Percentiles rank a stretch among this genome's conserved stretches.
phyloP scores from a whole-genome alignment of 2,888 invertebrate species.

The Xestia sexstrigata region DNA sequence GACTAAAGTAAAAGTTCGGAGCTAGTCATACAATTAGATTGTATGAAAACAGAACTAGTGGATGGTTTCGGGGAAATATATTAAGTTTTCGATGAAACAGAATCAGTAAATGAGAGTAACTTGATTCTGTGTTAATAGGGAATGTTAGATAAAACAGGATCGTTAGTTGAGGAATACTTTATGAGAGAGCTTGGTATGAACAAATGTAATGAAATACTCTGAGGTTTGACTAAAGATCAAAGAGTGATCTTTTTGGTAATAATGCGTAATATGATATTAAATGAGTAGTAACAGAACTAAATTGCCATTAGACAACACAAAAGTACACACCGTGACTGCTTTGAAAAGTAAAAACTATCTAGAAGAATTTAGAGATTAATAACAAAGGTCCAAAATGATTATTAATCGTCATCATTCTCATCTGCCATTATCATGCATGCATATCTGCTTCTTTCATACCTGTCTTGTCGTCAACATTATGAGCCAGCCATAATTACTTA shows the following conservation, averaged over 20 bases:
- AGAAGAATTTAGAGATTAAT: background rate
- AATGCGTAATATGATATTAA: background rate
- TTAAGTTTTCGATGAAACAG: conserved; percentile 49
- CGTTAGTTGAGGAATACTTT: conserved; percentile 8
- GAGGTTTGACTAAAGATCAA: conserved; percentile 13
- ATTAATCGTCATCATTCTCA: background rate
- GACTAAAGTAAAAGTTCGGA: conserved; percentile 75
- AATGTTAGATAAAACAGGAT: conserved; percentile 2
- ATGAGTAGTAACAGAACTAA: background rate
- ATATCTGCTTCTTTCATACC: background rate
- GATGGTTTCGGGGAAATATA: conserved; percentile 53
- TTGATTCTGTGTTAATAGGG: background rate
- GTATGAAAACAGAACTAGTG: conserved; percentile 72
- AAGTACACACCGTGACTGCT: background rate
- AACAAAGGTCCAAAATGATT: background rate
- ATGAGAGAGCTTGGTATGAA: conserved; percentile 2
- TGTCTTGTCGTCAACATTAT: background rate
- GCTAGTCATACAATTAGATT: conserved; percentile 76
- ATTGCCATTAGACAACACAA: background rate
- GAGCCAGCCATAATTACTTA: conserved; percentile 73
- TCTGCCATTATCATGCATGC: background rate
- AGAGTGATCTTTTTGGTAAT: background rate
- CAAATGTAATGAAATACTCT: conserved; percentile 6
- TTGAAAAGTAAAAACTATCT: background rate
- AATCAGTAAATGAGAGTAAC: conserved; percentile 58